Conservation (phyloP, 2,888 invertebrate genomes). For the Trisateles emortualis region DNA sequence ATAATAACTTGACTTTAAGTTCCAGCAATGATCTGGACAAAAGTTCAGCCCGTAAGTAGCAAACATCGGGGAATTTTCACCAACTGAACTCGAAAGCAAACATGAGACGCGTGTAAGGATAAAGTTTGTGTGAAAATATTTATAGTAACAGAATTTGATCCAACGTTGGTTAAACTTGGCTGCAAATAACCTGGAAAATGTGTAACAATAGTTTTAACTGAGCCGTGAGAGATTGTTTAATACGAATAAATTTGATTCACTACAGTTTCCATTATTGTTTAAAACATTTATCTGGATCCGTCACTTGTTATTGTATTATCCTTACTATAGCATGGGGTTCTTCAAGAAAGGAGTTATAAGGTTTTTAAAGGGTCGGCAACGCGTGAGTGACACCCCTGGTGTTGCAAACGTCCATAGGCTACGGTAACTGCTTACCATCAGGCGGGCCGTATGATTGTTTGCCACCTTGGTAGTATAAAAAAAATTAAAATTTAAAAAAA, state of each 20-base stretch:
- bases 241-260: slow-evolving; percentile 14
- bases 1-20: too few species aligned
- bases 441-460: too few species aligned
- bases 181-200: slow-evolving; percentile 45
- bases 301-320: background rate
- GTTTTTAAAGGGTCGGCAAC: too few species aligned
- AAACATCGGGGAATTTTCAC: slow-evolving; percentile 39
- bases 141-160: slow-evolving; percentile 63
- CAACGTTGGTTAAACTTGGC: slow-evolving; percentile 52
- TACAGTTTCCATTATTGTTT: slow-evolving; percentile 7
- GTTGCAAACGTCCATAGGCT: too few species aligned
- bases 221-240: slow-evolving; percentile 22
- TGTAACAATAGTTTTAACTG: slow-evolving; percentile 45
- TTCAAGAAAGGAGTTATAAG: too few species aligned
- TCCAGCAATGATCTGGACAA: background rate
- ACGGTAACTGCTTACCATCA: too few species aligned
- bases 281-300: background rate
- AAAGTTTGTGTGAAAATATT: slow-evolving; percentile 64
- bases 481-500: too few species aligned
- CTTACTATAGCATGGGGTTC: too few species aligned
- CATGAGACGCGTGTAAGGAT: slow-evolving; percentile 51
- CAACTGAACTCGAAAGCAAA: slow-evolving; percentile 56
- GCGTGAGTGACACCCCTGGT: too few species aligned
- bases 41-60: slow-evolving; percentile 13
- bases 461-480: too few species aligned